Evolutionary conservation across 2,113 vertebrate genomes (phyloP), one percentile per base, ranked within the genome.

Genomic region (Plecotus auritus): DNA sequence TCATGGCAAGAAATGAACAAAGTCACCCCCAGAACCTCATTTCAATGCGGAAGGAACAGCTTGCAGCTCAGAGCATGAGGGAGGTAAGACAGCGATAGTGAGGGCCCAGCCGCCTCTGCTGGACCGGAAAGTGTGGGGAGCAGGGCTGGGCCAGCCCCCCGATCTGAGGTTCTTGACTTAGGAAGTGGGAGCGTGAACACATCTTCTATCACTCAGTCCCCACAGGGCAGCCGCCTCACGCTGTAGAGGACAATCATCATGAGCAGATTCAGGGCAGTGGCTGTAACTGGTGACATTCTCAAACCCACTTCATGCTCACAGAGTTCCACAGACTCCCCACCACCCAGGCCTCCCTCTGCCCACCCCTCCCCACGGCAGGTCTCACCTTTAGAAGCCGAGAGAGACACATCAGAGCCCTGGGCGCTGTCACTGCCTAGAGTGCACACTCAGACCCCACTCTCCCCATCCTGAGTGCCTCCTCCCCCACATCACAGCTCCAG

Each of bases 401-500:
- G 88, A 96, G 40, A 28, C 0, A 17, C 14, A 3, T 45, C 42
- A 77, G 67, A 86, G 10, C 16, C 7, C 30, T 64, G 12, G 32
- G 4, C 0, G 59, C 28, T 30, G 45, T 85, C 5, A 0, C 1
- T 11, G 1, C 1, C 88, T 95, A n/a, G n/a, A n/a, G n/a, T n/a
- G n/a, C n/a, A 66, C 23, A 28, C 9, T 20, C 61, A 47, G 14
- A 64, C 23, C 1, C 1, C 4, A 0, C 13, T 17, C 13, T 85
- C 30, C 47, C 10, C 56, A n/a, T 95, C 80, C 80, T 86, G 32
- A 70, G 73, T 0, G 7, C 23, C 37, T 35, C 22, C 8, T 86
- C 32, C 13, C 12, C 40, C 3, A 97, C 40, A 0, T 96, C 89
- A 86, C 83, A 70, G 40, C 51, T 88, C 96, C 96, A 96, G 54